phyloP scores from a whole-genome alignment of 2,797 vertebrate species.

The Malacoctenus gilli region DNA sequence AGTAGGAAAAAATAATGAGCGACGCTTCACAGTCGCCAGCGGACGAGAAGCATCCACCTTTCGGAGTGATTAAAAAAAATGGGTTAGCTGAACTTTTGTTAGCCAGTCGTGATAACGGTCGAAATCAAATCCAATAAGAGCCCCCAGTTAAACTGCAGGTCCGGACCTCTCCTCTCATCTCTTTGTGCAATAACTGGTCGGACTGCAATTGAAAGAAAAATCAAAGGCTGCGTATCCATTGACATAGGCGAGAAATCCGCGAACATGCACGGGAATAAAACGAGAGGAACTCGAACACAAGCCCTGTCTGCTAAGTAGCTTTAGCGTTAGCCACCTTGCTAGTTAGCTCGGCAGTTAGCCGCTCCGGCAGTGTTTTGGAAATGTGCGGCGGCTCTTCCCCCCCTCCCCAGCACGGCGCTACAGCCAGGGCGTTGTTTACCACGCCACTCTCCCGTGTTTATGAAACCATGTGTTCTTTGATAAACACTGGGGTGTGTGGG shows the following conservation, averaged over 20 bases:
- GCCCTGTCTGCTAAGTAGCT: conserved; percentile 46
- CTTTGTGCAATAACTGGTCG: accelerated
- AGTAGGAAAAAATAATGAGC: no score
- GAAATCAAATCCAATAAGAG: neutral
- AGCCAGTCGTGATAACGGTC: conserved; percentile 47
- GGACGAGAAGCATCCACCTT: neutral
- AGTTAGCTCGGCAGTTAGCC: conserved; percentile 62
- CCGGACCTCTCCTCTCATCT: neutral
- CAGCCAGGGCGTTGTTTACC: conserved; percentile 59
- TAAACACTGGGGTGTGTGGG: neutral
- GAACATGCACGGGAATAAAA: neutral
- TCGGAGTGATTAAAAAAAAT: conserved; percentile 14
- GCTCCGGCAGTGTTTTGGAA: conserved; percentile 57
- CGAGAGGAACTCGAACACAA: conserved; percentile 22
- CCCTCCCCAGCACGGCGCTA: conserved; percentile 19
- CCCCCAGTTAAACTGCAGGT: conserved; percentile 13
- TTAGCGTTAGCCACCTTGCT: conserved; percentile 73
- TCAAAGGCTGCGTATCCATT: no score
- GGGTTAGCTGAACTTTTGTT: conserved; percentile 60
- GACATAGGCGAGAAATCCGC: no score
- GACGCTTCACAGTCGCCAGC: neutral
- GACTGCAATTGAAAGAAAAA: no score
- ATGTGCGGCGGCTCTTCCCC: conserved; percentile 51
- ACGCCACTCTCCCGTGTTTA: conserved; percentile 4
- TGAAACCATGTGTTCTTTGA: neutral